Evolutionary conservation across 1,140 invertebrate genomes (phyloP).

Genomic region (Aphaenogaster ashmeadi): DNA sequence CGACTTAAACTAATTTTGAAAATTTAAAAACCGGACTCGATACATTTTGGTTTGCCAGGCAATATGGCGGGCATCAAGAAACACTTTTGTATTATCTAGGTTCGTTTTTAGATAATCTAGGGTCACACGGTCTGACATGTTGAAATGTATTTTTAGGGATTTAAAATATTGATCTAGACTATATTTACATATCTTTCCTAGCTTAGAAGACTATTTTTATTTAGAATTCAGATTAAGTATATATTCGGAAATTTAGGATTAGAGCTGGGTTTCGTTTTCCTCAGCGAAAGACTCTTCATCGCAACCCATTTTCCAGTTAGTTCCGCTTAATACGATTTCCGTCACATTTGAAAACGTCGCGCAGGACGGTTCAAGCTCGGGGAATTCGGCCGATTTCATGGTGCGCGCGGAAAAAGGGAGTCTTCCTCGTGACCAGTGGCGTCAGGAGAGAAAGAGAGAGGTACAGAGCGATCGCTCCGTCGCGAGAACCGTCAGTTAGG

Average conservation of each 20-base stretch:
- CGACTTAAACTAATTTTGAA: background rate
- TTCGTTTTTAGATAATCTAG: background rate
- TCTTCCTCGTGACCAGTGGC: conserved; percentile 39
- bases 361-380: background rate
- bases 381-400: conserved; percentile 69
- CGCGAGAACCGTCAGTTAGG: conserved; percentile 18
- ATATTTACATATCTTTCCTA: background rate
- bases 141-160: conserved; percentile 10
- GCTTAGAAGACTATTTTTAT: background rate
- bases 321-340: conserved; percentile 73
- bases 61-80: background rate
- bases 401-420: conserved; percentile 67
- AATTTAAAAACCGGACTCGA: background rate
- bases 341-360: conserved; percentile 17
- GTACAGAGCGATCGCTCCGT: conserved; percentile 4
- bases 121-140: background rate
- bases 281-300: background rate
- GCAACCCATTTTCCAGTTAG: conserved; percentile 48
- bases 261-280: background rate
- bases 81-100: background rate
- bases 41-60: background rate
- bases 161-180: background rate
- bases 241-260: background rate
- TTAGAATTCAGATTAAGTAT: background rate
- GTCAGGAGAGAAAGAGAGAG: conserved; percentile 53